Percentiles rank a stretch among this genome's conserved stretches.
Conservation (phyloP, 2,888 invertebrate species). For the Ormyrus labotus region DNA sequence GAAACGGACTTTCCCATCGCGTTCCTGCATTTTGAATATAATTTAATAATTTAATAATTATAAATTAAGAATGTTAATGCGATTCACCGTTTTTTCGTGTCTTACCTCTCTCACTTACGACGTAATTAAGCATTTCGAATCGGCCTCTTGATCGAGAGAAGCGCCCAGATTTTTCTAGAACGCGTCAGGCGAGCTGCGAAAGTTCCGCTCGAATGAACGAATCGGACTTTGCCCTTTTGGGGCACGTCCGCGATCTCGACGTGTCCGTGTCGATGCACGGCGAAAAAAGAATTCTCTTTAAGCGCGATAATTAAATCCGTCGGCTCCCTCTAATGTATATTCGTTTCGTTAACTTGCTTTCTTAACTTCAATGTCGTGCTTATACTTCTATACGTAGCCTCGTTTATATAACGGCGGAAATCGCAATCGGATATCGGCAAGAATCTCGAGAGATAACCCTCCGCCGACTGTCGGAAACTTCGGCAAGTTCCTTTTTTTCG, state of each 20-base stretch:
- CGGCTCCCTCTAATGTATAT: not conserved
- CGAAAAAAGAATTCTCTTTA: not conserved
- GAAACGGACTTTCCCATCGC: no score
- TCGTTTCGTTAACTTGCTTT: not conserved
- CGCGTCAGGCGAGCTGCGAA: no score
- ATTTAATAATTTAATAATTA: no score
- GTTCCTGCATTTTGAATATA: no score
- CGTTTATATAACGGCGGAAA: slow-evolving; percentile 6
- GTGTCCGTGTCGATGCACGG: not conserved
- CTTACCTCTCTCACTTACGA: no score
- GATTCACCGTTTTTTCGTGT: no score
- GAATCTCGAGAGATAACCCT: not conserved
- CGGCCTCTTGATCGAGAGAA: slow-evolving; percentile 32
- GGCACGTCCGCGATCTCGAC: not conserved
- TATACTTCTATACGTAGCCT: not conserved
- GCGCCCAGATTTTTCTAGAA: slow-evolving; percentile 24
- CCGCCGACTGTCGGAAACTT: slow-evolving; percentile 11
- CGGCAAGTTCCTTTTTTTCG: not conserved
- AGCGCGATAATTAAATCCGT: not conserved
- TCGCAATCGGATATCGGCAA: slow-evolving; percentile 40
- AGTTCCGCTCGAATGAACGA: slow-evolving; percentile 17
- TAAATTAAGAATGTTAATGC: no score
- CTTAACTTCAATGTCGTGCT: no score
- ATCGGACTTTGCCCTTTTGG: slow-evolving; percentile 35
- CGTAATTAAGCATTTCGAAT: slow-evolving; percentile 48